A percentile compares a stretch with the other conserved stretches of the same genome.
These are phyloP conservation scores for Falco punctatus DNA, from an alignment of 2,113 vertebrate genomes.

Conservation along the genomic window DNA sequence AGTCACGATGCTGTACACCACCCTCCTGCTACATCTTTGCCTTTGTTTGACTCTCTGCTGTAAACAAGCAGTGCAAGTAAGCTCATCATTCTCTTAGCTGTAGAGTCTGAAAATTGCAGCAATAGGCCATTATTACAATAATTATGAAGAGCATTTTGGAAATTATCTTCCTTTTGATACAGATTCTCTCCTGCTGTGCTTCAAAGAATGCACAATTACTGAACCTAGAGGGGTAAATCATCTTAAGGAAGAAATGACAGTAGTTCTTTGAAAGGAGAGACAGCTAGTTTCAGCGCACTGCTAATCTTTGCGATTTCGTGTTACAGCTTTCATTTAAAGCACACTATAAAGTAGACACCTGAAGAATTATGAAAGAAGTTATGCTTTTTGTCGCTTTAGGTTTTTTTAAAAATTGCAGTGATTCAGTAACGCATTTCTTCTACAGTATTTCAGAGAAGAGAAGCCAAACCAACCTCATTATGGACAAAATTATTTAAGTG, in stretches of 20 bases:
- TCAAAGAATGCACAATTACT: neutral
- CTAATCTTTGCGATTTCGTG: neutral
- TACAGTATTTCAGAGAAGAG: neutral
- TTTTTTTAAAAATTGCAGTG: neutral
- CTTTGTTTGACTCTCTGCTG: neutral
- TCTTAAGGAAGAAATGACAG: neutral
- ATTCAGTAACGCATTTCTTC: neutral
- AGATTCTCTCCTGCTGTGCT: neutral
- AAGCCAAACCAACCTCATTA: neutral
- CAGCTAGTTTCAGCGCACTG: neutral
- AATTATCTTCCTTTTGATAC: slow-evolving; percentile 7
- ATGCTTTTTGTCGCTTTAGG: neutral
- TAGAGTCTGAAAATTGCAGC: neutral
- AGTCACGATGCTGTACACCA: neutral
- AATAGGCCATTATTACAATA: neutral
- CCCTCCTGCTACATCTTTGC: neutral
- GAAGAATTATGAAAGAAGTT: neutral
- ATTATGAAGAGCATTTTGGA: neutral
- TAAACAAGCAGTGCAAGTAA: neutral
- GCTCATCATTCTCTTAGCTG: neutral
- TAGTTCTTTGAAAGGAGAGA: neutral
- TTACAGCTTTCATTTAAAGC: neutral
- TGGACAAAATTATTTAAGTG: neutral
- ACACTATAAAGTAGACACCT: neutral
- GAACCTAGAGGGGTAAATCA: neutral